Conservation (phyloP, 2,888 invertebrate genomes). For the Apamea crenata region DNA sequence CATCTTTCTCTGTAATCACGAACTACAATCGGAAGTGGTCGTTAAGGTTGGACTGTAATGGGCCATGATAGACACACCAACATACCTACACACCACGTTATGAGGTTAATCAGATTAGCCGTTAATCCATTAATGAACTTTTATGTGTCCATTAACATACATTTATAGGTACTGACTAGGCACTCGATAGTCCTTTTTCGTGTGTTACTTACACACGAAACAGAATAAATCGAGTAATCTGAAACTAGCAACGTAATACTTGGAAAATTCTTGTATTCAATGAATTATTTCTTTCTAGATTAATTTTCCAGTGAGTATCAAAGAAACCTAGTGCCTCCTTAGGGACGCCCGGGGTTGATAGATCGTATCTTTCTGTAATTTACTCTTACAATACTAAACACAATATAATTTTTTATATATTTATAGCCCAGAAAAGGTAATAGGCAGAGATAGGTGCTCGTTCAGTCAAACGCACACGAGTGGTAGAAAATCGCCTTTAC, state of each 20-base stretch:
- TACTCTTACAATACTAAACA: background rate
- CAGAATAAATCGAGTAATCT: too few relatives aligned
- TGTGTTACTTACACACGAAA: too few relatives aligned
- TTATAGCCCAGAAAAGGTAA: too few relatives aligned
- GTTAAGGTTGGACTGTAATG: conserved; percentile 4
- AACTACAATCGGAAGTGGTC: conserved; percentile 20
- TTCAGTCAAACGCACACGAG: background rate
- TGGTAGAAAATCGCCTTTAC: background rate
- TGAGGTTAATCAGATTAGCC: conserved; percentile 25
- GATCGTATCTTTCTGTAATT: background rate
- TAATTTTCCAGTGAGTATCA: background rate
- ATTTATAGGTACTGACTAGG: background rate
- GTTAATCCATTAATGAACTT: conserved; percentile 22
- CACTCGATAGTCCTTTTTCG: background rate
- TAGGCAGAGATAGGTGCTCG: background rate
- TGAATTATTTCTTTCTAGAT: conserved; percentile 6
- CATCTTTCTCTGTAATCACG: conserved; percentile 14
- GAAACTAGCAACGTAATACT: background rate
- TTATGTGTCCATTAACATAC: conserved; percentile 5
- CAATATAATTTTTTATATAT: background rate
- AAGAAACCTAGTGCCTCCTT: background rate
- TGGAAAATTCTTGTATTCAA: background rate
- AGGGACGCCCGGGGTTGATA: background rate
- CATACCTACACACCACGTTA: background rate
- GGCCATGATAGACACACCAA: background rate